Evolutionary conservation across 30 jellyfish, hydroid and myxozoan species (phyloP).

Genomic region (Hydra vulgaris): DNA sequence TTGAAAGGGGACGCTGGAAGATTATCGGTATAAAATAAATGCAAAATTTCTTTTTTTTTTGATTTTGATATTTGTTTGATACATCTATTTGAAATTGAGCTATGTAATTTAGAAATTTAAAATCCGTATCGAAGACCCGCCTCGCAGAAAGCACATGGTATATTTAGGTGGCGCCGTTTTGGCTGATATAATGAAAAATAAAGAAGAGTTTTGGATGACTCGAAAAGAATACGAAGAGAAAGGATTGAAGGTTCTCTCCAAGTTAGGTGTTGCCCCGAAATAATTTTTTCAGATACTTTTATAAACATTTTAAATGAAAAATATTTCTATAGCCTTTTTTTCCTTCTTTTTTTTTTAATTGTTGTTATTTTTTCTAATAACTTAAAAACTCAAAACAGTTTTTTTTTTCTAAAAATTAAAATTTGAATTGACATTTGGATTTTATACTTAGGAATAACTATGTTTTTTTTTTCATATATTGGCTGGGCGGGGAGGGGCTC

Average conservation of each 20-base stretch:
- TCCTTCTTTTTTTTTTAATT: no score
- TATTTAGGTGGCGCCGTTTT: conserved; percentile 97
- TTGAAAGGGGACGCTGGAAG: conserved; percentile 80
- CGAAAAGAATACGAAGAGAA: conserved; percentile 79
- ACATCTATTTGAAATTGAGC: background rate
- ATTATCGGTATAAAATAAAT: conserved; percentile 47
- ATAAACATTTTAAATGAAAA: background rate
- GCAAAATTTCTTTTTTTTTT: background rate
- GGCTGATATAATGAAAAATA: conserved; percentile 96
- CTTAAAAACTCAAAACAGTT: no score
- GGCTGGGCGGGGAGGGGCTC: no score
- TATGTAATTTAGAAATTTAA: conserved; percentile 64
- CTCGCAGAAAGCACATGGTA: conserved; percentile 98
- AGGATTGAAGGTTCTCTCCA: conserved; percentile 71
- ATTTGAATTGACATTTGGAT: no score
- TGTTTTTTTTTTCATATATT: no score
- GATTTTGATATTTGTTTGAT: background rate
- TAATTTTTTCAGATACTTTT: conserved; percentile 3
- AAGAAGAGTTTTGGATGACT: conserved; percentile 93
- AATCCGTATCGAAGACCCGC: conserved; percentile 98
- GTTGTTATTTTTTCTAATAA: no score
- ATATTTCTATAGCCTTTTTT: background rate
- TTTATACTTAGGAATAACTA: no score
- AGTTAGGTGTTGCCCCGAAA: conserved; percentile 96
- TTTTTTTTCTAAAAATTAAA: no score